These are phyloP conservation scores for Steromphala cineraria DNA, from an alignment of 2,888 invertebrate species.

Conservation along the genomic window DNA sequence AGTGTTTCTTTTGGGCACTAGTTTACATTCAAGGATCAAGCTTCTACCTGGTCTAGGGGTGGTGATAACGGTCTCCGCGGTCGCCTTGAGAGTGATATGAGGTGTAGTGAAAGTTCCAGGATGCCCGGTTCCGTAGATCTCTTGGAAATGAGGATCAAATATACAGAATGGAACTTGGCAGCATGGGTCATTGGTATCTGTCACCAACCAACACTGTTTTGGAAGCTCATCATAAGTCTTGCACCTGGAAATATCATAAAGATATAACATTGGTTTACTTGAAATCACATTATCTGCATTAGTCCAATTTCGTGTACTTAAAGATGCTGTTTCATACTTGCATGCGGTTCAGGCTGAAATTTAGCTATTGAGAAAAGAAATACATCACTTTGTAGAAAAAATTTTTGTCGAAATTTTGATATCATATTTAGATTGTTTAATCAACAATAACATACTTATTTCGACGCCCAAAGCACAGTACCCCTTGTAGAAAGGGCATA, in stretches of 20 bases:
- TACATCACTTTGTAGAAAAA: too few species aligned
- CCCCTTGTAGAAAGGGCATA: too few species aligned
- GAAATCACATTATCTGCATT: not conserved
- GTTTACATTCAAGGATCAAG: not conserved
- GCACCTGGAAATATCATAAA: constrained; percentile 37
- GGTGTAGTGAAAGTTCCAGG: constrained; percentile 25
- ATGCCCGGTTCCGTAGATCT: constrained; percentile 33
- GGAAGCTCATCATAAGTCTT: constrained; percentile 48
- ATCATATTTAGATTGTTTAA: too few species aligned
- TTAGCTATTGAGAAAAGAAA: too few species aligned
- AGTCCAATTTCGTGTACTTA: not conserved
- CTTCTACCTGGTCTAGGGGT: not conserved
- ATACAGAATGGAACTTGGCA: constrained; percentile 59
- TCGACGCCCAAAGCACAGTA: too few species aligned
- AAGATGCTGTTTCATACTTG: too few species aligned
- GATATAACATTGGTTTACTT: too few species aligned
- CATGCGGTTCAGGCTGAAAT: too few species aligned
- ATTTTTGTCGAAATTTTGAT: too few species aligned
- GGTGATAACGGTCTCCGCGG: not conserved
- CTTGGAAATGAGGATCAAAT: constrained; percentile 40
- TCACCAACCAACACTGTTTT: constrained; percentile 49
- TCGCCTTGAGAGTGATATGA: constrained; percentile 28
- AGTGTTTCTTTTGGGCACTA: not conserved
- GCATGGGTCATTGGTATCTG: constrained; percentile 57
- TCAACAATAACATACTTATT: too few species aligned